A percentile compares a stretch with the other conserved stretches of the same genome.
Evolutionary conservation across 2,888 invertebrate species (phyloP).

Genomic region (Drosophila meridiana): DNA sequence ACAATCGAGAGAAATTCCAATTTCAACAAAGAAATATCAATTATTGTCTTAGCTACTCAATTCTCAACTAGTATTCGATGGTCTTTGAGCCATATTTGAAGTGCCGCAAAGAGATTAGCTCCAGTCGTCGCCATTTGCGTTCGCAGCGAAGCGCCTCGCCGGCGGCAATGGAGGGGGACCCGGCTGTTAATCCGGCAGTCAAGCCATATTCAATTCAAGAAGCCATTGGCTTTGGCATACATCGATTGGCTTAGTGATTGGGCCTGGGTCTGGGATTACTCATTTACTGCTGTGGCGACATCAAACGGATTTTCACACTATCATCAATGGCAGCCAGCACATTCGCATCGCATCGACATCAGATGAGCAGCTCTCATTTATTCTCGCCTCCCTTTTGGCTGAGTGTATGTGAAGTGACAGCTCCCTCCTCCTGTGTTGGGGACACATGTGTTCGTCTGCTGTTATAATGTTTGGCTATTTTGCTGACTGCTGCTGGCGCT

Average conservation of each 20-base stretch:
- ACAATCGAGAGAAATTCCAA: not conserved
- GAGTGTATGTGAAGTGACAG: constrained; percentile 9
- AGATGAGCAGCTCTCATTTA: constrained; percentile 48
- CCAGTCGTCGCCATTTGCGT: constrained; percentile 59
- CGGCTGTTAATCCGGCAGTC: constrained; percentile 59
- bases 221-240: constrained; percentile 47
- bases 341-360: constrained; percentile 4
- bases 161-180: not conserved
- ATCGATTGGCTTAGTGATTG: constrained; percentile 45
- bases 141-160: constrained; percentile 34
- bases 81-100: constrained; percentile 8
- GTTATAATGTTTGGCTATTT: constrained; percentile 49
- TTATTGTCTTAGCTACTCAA: not conserved
- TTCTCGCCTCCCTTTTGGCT: constrained; percentile 32
- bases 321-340: constrained; percentile 18
- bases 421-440: not conserved
- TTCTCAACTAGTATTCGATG: constrained; percentile 30
- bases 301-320: constrained; percentile 54
- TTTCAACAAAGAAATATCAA: not conserved
- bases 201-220: constrained; percentile 71
- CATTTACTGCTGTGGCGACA: constrained; percentile 47
- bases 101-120: constrained; percentile 25
- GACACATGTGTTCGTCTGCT: constrained; percentile 12
- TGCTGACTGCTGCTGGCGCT: constrained; percentile 38
- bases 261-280: constrained; percentile 33